phyloP scores from a whole-genome alignment of 2,113 vertebrate genomes.

The Chloropsis hardwickii region DNA sequence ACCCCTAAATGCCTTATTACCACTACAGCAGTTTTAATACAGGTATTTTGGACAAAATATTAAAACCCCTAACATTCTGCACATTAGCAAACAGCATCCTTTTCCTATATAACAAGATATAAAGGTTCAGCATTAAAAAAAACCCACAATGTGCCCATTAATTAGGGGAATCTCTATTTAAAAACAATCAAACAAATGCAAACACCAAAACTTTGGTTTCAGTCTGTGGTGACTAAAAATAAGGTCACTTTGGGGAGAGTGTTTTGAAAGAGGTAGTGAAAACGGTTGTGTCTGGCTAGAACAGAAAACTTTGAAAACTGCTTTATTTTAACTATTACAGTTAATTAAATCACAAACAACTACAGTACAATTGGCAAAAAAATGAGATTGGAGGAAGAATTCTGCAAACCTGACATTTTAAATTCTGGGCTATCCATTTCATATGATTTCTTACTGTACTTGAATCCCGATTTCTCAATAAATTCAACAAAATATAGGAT shows the following conservation, averaged over 20 bases:
- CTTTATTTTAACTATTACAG: not conserved
- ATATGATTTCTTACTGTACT: not conserved
- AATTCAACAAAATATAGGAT: not conserved
- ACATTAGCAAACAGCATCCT: not conserved
- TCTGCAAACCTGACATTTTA: not conserved
- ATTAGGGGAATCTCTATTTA: not conserved
- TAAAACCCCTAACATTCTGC: not conserved
- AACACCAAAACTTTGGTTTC: not conserved
- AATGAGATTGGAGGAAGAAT: not conserved
- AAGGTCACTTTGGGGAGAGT: not conserved
- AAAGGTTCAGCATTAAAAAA: not conserved
- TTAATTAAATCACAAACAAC: not conserved
- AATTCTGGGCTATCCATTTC: not conserved
- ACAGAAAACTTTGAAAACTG: not conserved
- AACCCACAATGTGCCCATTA: not conserved
- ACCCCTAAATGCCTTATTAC: accelerated
- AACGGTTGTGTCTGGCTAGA: not conserved
- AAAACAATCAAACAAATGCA: not conserved
- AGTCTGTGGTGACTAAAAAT: not conserved
- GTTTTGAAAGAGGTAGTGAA: not conserved
- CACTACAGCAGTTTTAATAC: not conserved
- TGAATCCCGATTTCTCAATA: not conserved
- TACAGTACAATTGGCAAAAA: not conserved
- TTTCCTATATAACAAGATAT: not conserved
- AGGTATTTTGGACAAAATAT: not conserved